phyloP scores from a whole-genome alignment of 2,888 invertebrate genomes.

The Brachypalpus laphriformis region DNA sequence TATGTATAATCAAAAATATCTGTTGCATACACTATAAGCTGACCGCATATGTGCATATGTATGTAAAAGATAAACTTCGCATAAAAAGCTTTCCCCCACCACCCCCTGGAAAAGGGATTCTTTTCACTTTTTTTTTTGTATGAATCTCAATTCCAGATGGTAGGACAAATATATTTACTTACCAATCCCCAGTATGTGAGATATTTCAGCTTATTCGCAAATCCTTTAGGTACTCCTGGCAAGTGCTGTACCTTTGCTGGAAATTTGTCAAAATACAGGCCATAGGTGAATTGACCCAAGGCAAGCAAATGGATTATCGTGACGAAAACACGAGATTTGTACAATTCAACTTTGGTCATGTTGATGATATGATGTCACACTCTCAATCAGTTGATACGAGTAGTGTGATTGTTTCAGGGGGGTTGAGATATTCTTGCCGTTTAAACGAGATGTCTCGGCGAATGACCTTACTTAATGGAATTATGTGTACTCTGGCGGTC shows the following conservation, averaged over 20 bases:
- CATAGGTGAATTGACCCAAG: constrained; percentile 81
- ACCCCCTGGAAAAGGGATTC: background rate
- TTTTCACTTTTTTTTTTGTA: background rate
- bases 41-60: background rate
- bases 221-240: constrained; percentile 78
- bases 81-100: constrained; percentile 10
- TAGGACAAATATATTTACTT: constrained; percentile 77
- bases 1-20: constrained; percentile 22
- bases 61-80: background rate
- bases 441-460: constrained; percentile 29
- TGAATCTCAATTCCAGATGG: constrained; percentile 2
- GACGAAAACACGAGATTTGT: constrained; percentile 82
- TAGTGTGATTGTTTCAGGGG: background rate
- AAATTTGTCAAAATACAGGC: constrained; percentile 84
- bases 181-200: constrained; percentile 84
- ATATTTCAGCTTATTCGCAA: constrained; percentile 82
- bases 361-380: constrained; percentile 73
- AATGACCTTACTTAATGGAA: constrained; percentile 49
- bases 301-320: constrained; percentile 81
- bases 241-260: constrained; percentile 81
- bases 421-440: background rate
- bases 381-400: constrained; percentile 26
- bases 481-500: constrained; percentile 7
- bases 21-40: constrained; percentile 42
- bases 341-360: constrained; percentile 83